Evolutionary conservation across 2,888 invertebrate species (phyloP).

Genomic region (Flabesymbios commensalis): DNA sequence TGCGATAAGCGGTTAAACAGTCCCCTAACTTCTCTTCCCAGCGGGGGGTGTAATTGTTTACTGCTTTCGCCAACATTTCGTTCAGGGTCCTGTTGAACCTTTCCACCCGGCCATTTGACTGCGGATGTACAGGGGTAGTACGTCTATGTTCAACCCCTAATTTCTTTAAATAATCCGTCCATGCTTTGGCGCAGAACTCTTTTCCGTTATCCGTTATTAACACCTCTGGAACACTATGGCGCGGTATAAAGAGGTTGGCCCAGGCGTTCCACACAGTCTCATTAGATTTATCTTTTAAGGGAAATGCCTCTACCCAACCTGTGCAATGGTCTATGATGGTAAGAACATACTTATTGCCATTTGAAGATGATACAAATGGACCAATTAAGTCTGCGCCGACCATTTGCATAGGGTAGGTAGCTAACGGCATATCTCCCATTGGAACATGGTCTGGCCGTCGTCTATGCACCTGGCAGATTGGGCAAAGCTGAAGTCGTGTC

Average conservation of each 20-base stretch:
- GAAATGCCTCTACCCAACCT: constrained; percentile 16
- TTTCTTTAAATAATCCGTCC: neutral
- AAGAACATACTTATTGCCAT: constrained; percentile 9
- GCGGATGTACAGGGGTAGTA: constrained; percentile 9
- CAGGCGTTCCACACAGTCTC: constrained; percentile 2
- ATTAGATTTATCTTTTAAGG: constrained; percentile 6
- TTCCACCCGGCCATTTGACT: constrained; percentile 10
- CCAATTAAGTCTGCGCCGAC: constrained; percentile 17
- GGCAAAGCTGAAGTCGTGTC: neutral
- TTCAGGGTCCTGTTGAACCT: constrained; percentile 15
- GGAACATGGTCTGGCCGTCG: neutral
- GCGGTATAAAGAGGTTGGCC: constrained; percentile 4
- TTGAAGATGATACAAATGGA: constrained; percentile 3
- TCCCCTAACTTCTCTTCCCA: constrained; percentile 11
- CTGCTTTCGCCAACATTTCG: constrained; percentile 6
- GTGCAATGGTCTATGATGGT: constrained; percentile 12
- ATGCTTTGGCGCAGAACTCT: neutral
- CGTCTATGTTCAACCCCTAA: constrained; percentile 9
- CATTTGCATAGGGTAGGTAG: neutral
- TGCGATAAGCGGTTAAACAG: constrained; percentile 10
- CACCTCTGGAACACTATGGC: constrained; percentile 4
- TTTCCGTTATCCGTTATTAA: constrained; percentile 3
- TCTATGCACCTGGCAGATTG: constrained; percentile 1
- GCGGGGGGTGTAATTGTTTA: neutral
- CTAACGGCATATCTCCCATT: constrained; percentile 12